phyloP scores from a whole-genome alignment of 2,113 vertebrate species.

The Electrona antarctica region DNA sequence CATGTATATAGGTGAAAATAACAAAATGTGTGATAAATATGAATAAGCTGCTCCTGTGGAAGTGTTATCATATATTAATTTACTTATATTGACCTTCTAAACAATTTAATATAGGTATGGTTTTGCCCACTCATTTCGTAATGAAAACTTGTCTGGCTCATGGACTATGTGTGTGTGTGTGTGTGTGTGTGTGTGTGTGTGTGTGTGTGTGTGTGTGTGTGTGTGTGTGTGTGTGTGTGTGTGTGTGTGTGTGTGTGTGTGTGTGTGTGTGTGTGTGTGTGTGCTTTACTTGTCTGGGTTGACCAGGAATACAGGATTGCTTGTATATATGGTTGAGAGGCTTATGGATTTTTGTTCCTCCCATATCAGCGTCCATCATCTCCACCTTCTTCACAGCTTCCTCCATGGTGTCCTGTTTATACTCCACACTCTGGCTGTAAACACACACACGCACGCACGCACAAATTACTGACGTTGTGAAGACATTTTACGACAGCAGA shows the following conservation, averaged over 20 bases:
- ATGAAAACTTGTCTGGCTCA: too few species aligned
- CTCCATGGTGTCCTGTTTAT: slow-evolving; percentile 80
- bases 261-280: neutral
- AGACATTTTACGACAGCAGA: too few species aligned
- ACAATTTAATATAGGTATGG: too few species aligned
- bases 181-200: neutral
- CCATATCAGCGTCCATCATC: slow-evolving; percentile 70
- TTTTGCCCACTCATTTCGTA: too few species aligned
- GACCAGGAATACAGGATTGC: slow-evolving; percentile 63
- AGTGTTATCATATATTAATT: too few species aligned
- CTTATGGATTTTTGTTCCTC: slow-evolving; percentile 83
- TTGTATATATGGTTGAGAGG: slow-evolving; percentile 79
- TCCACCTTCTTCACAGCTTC: slow-evolving; percentile 74
- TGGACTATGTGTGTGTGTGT: neutral
- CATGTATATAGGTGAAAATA: too few species aligned
- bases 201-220: slow-evolving; percentile 4
- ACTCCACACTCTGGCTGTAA: slow-evolving; percentile 81
- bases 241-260: neutral
- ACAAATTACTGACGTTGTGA: neutral
- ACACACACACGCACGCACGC: neutral
- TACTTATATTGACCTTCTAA: too few species aligned
- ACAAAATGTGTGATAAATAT: too few species aligned
- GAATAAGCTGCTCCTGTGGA: too few species aligned
- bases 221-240: neutral
- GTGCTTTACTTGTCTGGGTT: slow-evolving; percentile 79